These are phyloP conservation scores for Grammomys surdaster DNA, from an alignment of 2,113 vertebrate genomes.

Conservation along the genomic window DNA sequence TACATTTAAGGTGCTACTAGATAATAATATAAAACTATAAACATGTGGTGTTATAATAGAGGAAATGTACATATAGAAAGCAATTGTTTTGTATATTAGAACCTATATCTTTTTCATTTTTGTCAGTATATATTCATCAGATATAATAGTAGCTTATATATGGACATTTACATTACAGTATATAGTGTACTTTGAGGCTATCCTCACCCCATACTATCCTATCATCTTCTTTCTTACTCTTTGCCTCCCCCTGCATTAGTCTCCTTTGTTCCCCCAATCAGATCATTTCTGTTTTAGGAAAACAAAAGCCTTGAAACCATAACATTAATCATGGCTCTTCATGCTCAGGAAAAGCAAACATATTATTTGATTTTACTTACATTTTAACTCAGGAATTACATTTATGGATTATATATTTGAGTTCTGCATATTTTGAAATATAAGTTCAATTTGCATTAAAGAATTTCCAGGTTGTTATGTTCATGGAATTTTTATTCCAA, in stretches of 20 bases:
- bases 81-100: not conserved
- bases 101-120: not conserved
- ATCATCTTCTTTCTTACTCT: not conserved
- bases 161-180: not conserved
- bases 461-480: conserved; percentile 13
- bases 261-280: not conserved
- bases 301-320: not conserved
- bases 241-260: not conserved
- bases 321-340: not conserved
- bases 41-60: not conserved
- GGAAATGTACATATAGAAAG: not conserved
- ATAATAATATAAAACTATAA: conserved; percentile 54
- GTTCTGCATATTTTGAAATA: conserved; percentile 27
- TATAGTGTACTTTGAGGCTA: not conserved
- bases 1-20: conserved; percentile 7
- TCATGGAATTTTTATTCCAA: conserved; percentile 43
- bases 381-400: not conserved
- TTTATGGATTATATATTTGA: not conserved
- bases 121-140: not conserved
- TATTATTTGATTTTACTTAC: not conserved
- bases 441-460: not conserved
- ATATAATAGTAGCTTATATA: not conserved
- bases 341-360: not conserved
- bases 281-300: conserved; percentile 13
- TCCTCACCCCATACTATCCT: not conserved